Percentiles rank a stretch among this genome's conserved stretches.
These are phyloP conservation scores for Porites rus DNA, from an alignment of 92 coral and sea anemone genomes.

Conservation along the genomic window DNA sequence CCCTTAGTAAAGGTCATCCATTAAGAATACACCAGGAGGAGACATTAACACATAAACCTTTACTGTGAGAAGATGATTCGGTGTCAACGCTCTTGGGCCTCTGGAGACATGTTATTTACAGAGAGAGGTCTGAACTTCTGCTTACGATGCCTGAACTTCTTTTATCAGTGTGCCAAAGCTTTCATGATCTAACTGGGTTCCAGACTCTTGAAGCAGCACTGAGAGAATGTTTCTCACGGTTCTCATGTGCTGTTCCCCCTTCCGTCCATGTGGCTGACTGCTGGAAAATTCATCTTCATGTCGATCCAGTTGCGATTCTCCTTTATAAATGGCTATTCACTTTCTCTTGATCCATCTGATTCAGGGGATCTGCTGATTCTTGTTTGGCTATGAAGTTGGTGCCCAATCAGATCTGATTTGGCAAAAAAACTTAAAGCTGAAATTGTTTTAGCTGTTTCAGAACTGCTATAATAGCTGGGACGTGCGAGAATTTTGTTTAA, in stretches of 20 bases:
- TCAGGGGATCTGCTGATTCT: conserved; percentile 8
- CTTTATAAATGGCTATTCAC: too few species aligned
- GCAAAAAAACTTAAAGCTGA: background rate
- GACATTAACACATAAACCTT: conserved; percentile 11
- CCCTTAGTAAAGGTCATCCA: conserved; percentile 5
- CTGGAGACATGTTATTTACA: conserved; percentile 28
- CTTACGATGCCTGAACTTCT: conserved; percentile 42
- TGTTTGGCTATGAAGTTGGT: too few species aligned
- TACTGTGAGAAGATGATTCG: conserved; percentile 51
- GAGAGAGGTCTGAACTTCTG: conserved; percentile 50
- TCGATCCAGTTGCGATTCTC: too few species aligned
- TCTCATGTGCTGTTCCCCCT: too few species aligned
- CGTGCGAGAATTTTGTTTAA: too few species aligned
- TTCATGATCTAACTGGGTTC: conserved; percentile 19
- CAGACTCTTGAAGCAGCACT: background rate
- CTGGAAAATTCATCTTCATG: too few species aligned
- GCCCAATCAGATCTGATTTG: too few species aligned
- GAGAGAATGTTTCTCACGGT: background rate
- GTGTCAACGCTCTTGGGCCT: conserved; percentile 44
- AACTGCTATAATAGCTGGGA: too few species aligned
- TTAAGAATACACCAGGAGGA: conserved; percentile 50
- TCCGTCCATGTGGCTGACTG: too few species aligned
- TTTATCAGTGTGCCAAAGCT: conserved; percentile 46
- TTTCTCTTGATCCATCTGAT: too few species aligned
- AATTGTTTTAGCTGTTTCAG: too few species aligned